Base-by-base conservation (phyloP, 2,888 invertebrate genomes). In the Euplagia quadripunctaria region DNA sequence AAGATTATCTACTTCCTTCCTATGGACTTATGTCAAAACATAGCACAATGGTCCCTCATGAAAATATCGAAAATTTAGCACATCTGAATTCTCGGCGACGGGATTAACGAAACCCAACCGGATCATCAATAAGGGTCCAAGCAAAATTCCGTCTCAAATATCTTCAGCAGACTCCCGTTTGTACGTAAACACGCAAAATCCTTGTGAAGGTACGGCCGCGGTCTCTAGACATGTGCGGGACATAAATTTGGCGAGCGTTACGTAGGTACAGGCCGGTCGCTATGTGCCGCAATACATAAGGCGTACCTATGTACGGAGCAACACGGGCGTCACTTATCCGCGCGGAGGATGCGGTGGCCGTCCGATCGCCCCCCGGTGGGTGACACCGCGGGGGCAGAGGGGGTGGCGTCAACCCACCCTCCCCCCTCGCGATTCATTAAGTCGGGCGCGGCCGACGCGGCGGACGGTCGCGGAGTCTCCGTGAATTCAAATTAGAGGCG, bases 311-410 rank as follows among this genome's bases (percentile, higher is more conserved):
- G 92, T 93, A 90, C 92, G 90, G 89, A 93, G 94, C 93, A 94
- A 95, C 95, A 94, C 95, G 94, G 94, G 95, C 95, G 95, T 95
- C 95, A 95, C 96, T 96, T 96, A 95, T 94, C 94, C 95, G 93
- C 94, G 94, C 93, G 92, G 94, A 95, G 95, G 96, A 96, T 96
- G 96, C 96, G 95, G 94, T 93, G 94, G 94, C 89, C 93, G 93
- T 93, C 94, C 94, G 93, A 94, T 94, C 93, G 86, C 92, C 93
- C 93, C 93, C 93, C 85, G 77, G 86, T 85, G 83, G 88, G 89
- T 86, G 77, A 82, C 75, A 64, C 65, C 43, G 61, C 70, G 55
- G 75, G 75, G 66, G 70, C 55, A 17, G 42, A 20, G 51, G 79
- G 69, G 89, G 88, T 87, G 86, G 83, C 68, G 64, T 71, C 68